A percentile compares a stretch with the other conserved stretches of the same genome.
Conservation (phyloP, 2,888 invertebrate species). For the Chloroclysta siterata region DNA sequence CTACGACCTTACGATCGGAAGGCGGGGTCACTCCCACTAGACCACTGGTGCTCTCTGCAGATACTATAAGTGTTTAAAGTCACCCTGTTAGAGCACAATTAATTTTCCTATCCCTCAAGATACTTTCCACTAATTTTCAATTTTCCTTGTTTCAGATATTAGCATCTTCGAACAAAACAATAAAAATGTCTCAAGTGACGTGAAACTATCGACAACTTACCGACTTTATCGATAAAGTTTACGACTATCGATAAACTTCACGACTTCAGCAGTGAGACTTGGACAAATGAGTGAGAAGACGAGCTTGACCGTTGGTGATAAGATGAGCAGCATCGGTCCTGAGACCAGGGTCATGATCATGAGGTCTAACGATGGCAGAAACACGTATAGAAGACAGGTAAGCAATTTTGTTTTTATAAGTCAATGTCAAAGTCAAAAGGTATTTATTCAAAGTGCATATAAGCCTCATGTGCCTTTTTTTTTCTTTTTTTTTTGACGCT, state of each 20-base stretch:
- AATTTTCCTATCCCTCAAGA: too few relatives aligned
- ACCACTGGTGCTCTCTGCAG: too few relatives aligned
- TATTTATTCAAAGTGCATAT: too few relatives aligned
- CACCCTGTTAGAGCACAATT: too few relatives aligned
- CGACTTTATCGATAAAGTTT: neutral
- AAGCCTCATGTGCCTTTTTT: too few relatives aligned
- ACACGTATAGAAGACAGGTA: conserved; percentile 76
- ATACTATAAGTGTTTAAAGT: too few relatives aligned
- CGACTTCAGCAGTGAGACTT: conserved; percentile 12
- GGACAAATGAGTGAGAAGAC: conserved; percentile 72
- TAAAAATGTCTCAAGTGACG: conserved; percentile 35
- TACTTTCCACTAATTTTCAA: conserved; percentile 2
- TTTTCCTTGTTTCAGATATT: conserved; percentile 37
- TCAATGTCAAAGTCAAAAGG: too few relatives aligned
- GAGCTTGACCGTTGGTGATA: conserved; percentile 54
- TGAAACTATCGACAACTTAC: conserved; percentile 16
- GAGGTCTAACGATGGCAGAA: conserved; percentile 67
- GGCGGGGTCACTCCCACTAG: too few relatives aligned
- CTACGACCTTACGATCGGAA: too few relatives aligned
- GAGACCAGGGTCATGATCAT: conserved; percentile 80
- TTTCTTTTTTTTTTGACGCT: too few relatives aligned
- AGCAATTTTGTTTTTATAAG: too few relatives aligned
- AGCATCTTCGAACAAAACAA: conserved; percentile 10
- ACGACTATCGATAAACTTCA: conserved; percentile 14
- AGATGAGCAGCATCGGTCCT: conserved; percentile 78